phyloP scores from a whole-genome alignment of 2,888 invertebrate species.

The Automeris io region DNA sequence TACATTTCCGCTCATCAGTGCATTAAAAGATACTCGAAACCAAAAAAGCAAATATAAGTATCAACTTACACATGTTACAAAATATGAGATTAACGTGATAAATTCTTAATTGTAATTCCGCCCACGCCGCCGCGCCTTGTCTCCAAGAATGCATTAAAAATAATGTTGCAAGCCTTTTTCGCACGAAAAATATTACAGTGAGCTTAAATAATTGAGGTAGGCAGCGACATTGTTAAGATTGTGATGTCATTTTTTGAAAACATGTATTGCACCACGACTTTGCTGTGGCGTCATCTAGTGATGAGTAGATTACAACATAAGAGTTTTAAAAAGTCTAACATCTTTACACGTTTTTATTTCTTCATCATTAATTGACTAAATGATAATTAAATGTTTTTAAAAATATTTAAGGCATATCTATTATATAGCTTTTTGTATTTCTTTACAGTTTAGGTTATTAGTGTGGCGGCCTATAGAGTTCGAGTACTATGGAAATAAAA shows the following conservation, averaged over 20 bases:
- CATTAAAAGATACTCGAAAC: constrained; percentile 4
- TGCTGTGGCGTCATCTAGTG: constrained; percentile 44
- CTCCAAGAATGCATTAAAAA: constrained; percentile 59
- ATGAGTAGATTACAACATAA: constrained; percentile 31
- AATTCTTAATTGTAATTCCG: constrained; percentile 47
- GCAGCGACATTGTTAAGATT: constrained; percentile 26
- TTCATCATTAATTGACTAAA: no score
- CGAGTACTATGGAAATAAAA: no score
- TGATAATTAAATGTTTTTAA: no score
- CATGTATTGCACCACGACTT: not conserved
- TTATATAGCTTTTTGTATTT: no score
- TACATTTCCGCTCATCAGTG: constrained; percentile 1
- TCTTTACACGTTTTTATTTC: no score
- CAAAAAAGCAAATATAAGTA: constrained; percentile 2
- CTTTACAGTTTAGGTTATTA: no score
- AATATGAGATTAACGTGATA: constrained; percentile 9
- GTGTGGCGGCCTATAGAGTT: no score
- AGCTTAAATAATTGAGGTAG: constrained; percentile 44
- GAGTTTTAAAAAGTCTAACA: no score
- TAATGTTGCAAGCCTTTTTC: constrained; percentile 51
- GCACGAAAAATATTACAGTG: constrained; percentile 48
- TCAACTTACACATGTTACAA: constrained; percentile 3
- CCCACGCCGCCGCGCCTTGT: constrained; percentile 46
- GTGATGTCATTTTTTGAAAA: constrained; percentile 30
- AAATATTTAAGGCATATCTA: no score